Evolutionary conservation across 2,113 vertebrate species (phyloP).

Genomic region (Okapia johnstoni): DNA sequence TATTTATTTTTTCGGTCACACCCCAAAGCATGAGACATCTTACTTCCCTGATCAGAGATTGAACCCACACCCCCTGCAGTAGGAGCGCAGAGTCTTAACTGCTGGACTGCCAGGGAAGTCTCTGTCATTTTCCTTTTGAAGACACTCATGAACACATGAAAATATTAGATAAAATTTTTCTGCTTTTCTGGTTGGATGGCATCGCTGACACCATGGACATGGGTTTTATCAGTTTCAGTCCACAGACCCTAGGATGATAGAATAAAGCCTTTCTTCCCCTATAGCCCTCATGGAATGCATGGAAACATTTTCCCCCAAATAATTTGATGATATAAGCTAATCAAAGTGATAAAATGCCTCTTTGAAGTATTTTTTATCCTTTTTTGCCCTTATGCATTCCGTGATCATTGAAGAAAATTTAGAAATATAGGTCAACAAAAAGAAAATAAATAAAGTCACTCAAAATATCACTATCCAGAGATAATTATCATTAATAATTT

Average conservation of each 20-base stretch:
- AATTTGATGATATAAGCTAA: not conserved
- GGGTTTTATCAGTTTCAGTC: not conserved
- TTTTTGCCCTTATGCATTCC: not conserved
- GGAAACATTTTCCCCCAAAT: not conserved
- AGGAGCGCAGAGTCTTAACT: not conserved
- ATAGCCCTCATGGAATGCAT: not conserved
- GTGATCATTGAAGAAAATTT: not conserved
- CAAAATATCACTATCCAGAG: not conserved
- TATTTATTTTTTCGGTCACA: not conserved
- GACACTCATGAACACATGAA: not conserved
- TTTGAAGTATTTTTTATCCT: not conserved
- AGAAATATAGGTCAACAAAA: not conserved
- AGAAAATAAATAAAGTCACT: not conserved
- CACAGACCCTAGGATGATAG: not conserved
- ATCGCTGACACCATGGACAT: too few relatives aligned
- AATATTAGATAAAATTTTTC: not conserved
- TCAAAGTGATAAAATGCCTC: not conserved
- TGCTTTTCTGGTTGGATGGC: not conserved
- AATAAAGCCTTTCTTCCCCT: not conserved
- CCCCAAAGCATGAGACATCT: not conserved
- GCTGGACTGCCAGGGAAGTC: not conserved
- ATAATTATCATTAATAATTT: not conserved
- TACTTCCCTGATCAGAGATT: not conserved
- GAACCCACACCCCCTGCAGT: not conserved
- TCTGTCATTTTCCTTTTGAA: not conserved